These are phyloP conservation scores for Cryptotis parvus DNA, from an alignment of 2,113 vertebrate species.

Conservation along the genomic window DNA sequence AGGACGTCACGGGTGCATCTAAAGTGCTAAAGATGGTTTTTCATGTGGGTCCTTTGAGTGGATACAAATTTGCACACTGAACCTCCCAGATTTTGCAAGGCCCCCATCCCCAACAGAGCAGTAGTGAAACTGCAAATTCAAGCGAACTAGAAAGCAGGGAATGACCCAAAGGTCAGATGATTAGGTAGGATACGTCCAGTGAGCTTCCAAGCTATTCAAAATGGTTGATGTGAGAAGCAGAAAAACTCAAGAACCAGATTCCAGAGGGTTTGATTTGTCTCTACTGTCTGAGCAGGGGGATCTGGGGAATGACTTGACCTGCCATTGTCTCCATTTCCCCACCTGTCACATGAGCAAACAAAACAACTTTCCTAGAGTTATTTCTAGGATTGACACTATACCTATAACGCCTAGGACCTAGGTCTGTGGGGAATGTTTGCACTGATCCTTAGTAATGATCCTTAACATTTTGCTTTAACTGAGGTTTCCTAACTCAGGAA, in stretches of 20 bases:
- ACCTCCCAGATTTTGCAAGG: not conserved
- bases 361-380: not conserved
- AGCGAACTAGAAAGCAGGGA: not conserved
- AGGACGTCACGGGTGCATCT: rapidly evolving
- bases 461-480: not conserved
- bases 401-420: not conserved
- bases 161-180: rapidly evolving
- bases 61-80: not conserved
- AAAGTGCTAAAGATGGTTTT: not conserved
- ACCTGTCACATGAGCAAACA: not conserved
- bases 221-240: not conserved
- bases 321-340: not conserved
- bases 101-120: not conserved
- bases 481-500: not conserved
- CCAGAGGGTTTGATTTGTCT: not conserved
- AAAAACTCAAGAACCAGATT: not conserved
- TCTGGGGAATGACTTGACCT: not conserved
- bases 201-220: not conserved
- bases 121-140: not conserved
- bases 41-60: not conserved
- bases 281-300: not conserved
- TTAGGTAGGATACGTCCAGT: not conserved
- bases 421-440: not conserved
- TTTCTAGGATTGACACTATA: not conserved
- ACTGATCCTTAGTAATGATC: too few species aligned